Evolutionary conservation across 2,888 invertebrate species (phyloP).

Genomic region (Erebia ligea): DNA sequence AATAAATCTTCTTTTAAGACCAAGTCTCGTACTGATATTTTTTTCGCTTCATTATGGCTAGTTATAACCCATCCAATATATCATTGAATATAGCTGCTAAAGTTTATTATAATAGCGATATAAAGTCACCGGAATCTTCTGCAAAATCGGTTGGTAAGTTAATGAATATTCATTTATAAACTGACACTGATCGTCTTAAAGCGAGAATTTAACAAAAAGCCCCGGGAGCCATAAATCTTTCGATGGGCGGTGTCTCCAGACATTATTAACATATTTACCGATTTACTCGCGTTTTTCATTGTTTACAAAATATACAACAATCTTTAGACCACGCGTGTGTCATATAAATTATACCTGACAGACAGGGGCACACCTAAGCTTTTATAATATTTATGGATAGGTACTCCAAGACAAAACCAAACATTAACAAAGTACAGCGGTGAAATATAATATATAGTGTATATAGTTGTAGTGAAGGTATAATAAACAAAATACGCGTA

Average conservation of each 20-base stretch:
- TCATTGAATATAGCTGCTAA: neutral
- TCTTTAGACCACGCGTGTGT: neutral
- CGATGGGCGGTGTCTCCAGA: constrained; percentile 41
- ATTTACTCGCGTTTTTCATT: neutral
- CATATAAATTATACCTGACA: neutral
- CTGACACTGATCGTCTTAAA: constrained; percentile 67
- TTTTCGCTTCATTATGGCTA: too few species aligned
- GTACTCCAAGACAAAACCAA: too few species aligned
- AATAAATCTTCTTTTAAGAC: too few species aligned
- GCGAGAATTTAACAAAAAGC: constrained; percentile 67
- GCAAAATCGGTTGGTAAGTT: constrained; percentile 41
- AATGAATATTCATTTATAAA: constrained; percentile 70
- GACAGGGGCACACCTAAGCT: too few species aligned
- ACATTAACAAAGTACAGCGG: too few species aligned
- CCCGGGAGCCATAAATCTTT: constrained; percentile 62
- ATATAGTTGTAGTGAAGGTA: too few species aligned
- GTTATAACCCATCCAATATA: too few species aligned
- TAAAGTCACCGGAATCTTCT: constrained; percentile 1
- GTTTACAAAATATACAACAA: constrained; percentile 9
- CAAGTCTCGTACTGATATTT: too few species aligned
- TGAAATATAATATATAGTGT: too few species aligned
- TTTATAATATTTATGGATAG: too few species aligned
- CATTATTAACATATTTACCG: constrained; percentile 29
- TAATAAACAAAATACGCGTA: neutral
- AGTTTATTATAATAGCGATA: neutral